A percentile compares a stretch with the other conserved stretches of the same genome.
Evolutionary conservation across 2,797 vertebrate species (phyloP).

Genomic region (Orestias chungarensis): DNA sequence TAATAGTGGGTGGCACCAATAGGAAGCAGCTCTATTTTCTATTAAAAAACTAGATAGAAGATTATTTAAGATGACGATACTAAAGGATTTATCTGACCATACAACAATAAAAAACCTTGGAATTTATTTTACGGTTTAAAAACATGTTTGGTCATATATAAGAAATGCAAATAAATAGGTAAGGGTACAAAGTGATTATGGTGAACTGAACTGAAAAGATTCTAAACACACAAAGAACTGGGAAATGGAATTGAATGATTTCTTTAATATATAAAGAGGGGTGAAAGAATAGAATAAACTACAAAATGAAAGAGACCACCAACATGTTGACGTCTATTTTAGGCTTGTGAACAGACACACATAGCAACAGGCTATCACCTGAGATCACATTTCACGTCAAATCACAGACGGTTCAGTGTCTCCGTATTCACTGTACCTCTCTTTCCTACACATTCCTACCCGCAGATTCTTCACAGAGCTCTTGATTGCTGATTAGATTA

Average conservation of each 20-base stretch:
- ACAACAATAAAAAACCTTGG: no score
- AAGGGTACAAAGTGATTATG: neutral
- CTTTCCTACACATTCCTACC: conserved; percentile 17
- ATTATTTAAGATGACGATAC: no score
- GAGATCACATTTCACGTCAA: neutral
- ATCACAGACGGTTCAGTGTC: neutral
- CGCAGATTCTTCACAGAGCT: conserved; percentile 45
- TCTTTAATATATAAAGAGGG: no score
- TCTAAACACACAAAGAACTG: no score
- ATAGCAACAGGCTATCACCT: neutral
- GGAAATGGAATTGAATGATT: no score
- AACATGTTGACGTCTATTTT: neutral
- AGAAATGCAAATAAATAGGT: neutral
- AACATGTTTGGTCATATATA: neutral
- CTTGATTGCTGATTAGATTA: conserved; percentile 65
- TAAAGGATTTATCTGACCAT: no score
- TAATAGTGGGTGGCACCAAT: no score
- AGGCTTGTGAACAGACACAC: neutral
- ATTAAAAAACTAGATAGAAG: no score
- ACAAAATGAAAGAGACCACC: neutral
- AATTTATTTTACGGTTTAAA: neutral
- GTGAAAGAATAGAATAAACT: neutral
- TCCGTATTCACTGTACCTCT: conserved; percentile 7
- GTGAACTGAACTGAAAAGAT: no score
- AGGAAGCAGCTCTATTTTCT: no score